phyloP scores from a whole-genome alignment of 2,113 vertebrate genomes.

The Jaculus jaculus region DNA sequence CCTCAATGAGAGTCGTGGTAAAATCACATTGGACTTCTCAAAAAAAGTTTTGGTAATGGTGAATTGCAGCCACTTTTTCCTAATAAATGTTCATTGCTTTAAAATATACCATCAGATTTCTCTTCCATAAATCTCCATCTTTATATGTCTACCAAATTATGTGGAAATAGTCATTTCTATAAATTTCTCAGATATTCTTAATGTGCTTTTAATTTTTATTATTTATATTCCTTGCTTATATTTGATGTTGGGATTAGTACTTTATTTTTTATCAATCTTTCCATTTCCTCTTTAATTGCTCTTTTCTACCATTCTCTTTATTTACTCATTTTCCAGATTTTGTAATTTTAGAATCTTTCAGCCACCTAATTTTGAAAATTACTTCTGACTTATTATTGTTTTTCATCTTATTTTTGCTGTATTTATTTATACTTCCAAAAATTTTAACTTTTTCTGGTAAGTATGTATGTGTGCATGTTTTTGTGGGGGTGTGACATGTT shows the following conservation, averaged over 20 bases:
- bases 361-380: slow-evolving; percentile 9
- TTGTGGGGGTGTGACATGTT: too few species aligned
- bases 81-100: not conserved
- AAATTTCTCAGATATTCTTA: not conserved
- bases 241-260: not conserved
- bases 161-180: not conserved
- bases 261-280: not conserved
- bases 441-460: not conserved
- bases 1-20: not conserved
- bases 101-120: not conserved
- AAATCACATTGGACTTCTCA: not conserved
- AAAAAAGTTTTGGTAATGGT: not conserved
- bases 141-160: not conserved
- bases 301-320: not conserved
- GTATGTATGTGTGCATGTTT: too few species aligned
- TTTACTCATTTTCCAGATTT: not conserved
- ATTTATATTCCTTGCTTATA: not conserved
- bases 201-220: not conserved
- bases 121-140: not conserved
- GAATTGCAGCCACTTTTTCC: not conserved
- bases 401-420: not conserved
- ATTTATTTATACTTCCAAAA: slow-evolving; percentile 42
- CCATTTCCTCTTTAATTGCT: not conserved
- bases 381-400: not conserved
- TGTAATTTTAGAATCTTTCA: slow-evolving; percentile 27